Base-by-base conservation (phyloP, 2,797 vertebrate genomes). In the Alfaro cultratus region DNA sequence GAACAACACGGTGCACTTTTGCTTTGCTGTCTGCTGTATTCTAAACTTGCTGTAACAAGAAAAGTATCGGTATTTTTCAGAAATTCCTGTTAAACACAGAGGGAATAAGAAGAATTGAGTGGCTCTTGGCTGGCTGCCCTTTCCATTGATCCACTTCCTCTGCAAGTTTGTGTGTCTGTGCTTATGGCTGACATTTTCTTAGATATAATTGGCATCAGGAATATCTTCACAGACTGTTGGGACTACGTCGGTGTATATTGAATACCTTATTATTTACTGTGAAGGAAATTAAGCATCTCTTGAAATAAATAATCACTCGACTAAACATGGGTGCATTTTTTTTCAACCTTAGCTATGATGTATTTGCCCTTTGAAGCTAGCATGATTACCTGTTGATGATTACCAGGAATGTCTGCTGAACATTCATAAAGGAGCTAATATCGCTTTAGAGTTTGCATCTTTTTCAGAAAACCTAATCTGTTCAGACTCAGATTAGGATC, bases 391-490 rank as follows among this genome's bases (percentile, higher is more conserved):
- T 47, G 55, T 70, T 82, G 18, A 78, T 12, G 46, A 43, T 26
- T 53, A 43, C 76, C 71, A 43, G 55, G 47, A 68, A 36, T 64
- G 60, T 64, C 36, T 23, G 18, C 9, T 67, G 15, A 51, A 8
- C 49, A 29, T 26, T 43, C 45, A 13, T 43, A n/a, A n/a, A 73
- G 72, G 16, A 60, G 73, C 70, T 74, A 92, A 94, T 95, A 92
- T 94, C 82, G 83, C 72, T 84, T 83, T 83, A 83, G 77, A 57
- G 81, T 80, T 82, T 76, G 81, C 53, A 94, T 95, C 93, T 94
- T 77, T 46, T 84, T 93, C 93, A 94, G 94, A 95, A 94, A 80
- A 91, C 78, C 86, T 77, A n/a, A 86, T 95, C 92, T 93, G 86
- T 91, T 86, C 79, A 73, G 86, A 34, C 68, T 76, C 72, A 88